Evolutionary conservation across 2,797 vertebrate genomes (phyloP).

Genomic region (Zalophus californianus): DNA sequence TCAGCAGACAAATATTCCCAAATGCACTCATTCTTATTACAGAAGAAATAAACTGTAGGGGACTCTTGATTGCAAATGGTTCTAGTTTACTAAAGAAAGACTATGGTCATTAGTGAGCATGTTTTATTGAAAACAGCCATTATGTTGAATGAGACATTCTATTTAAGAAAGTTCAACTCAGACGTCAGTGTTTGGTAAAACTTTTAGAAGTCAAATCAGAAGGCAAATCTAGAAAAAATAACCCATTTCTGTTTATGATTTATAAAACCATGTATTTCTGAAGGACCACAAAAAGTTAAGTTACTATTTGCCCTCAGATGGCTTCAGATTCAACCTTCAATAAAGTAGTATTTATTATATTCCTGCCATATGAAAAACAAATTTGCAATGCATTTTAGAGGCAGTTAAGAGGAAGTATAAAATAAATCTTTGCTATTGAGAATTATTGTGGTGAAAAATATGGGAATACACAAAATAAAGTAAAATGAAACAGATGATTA

Average conservation of each 20-base stretch:
- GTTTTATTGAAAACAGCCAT: conserved; percentile 40
- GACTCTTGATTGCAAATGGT: neutral
- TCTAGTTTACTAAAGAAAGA: neutral
- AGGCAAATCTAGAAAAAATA: neutral
- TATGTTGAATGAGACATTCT: neutral
- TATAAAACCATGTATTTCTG: neutral
- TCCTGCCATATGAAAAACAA: neutral
- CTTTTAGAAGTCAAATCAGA: conserved; percentile 22
- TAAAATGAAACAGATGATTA: neutral
- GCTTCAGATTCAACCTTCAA: neutral
- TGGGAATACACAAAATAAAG: neutral
- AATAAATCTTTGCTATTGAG: neutral
- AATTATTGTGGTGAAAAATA: neutral
- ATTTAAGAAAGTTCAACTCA: conserved; percentile 38
- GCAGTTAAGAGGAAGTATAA: neutral
- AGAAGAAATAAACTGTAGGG: conserved; percentile 27
- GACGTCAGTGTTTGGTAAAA: neutral
- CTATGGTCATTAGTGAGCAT: neutral
- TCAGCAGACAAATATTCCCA: neutral
- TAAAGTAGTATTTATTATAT: neutral
- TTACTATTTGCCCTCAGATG: neutral
- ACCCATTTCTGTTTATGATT: neutral
- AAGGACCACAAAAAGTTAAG: neutral
- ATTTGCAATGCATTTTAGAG: neutral
- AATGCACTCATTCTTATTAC: neutral